Evolutionary conservation across 2,113 vertebrate species (phyloP), one percentile per base, ranked within the genome.

Genomic region (Pampusana beccarii): DNA sequence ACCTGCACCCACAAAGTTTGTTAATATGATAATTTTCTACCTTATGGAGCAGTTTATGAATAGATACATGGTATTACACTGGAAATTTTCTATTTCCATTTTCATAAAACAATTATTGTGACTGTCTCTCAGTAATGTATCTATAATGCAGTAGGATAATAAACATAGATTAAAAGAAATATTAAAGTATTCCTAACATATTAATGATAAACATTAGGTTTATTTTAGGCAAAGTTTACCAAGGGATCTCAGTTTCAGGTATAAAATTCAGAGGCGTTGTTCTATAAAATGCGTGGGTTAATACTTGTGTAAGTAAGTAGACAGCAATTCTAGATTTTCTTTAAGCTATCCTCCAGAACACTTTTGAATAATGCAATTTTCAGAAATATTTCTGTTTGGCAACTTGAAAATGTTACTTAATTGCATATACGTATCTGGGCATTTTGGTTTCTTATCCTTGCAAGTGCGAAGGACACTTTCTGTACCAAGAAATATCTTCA

Each of bases 391-490:
- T 86, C 28, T 16, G 15, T 33, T 48, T 66, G 36, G 16, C 3
- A 9, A 5, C 13, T 36, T 85, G 28, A 73, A 54, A 73, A 50
- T 67, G n/a, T 42, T 33, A 25, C 61, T 82, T 48, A 8, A 20
- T n/a, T n/a, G 9, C 18, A 48, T 38, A 11, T 4, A 26, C 1
- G 0, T 31, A 24, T 36, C 73, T 46, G 60, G 12, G 8, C 3
- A 42, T 38, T 64, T 71, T 34, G 36, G 12, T 48, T 82, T 79
- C 48, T 74, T 12, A 64, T 46, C 33, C 48, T 71, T 81, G 34
- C 29, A 71, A 73, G 7, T 9, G 4, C 3, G 34, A 67, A 48
- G 29, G 12, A 67, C 11, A 8, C 13, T 42, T 72, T 40, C 5
- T 42, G 11, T 61, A 62, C 6, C 23, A 48, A 79, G 11, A 57